A percentile compares a stretch with the other conserved stretches of the same genome.
These are phyloP conservation scores for Timema podura DNA, from an alignment of 2,888 invertebrate genomes.

Conservation along the genomic window DNA sequence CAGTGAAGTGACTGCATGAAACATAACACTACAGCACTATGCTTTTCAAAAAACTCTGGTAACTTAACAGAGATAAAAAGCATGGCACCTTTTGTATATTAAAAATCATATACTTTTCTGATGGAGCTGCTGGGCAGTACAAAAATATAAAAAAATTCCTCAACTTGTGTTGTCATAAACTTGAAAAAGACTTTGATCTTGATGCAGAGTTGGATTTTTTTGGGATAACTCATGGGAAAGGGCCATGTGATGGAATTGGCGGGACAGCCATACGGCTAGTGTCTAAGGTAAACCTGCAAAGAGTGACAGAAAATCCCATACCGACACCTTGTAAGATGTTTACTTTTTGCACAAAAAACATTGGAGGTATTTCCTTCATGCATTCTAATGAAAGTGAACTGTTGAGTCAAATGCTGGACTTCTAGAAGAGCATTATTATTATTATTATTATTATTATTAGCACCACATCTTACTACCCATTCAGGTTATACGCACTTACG, in stretches of 20 bases:
- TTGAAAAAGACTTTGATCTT: neutral
- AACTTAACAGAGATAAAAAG: neutral
- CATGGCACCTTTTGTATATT: neutral
- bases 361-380: neutral
- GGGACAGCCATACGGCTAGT: neutral
- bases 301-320: neutral
- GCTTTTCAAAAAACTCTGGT: neutral
- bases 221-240: conserved; percentile 1
- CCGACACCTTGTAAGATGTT: neutral
- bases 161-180: conserved; percentile 3
- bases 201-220: conserved; percentile 3
- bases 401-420: neutral
- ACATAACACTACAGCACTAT: neutral
- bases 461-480: too few relatives aligned
- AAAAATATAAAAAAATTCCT: conserved; percentile 2
- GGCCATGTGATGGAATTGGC: conserved; percentile 8
- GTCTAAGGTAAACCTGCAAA: neutral
- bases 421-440: neutral
- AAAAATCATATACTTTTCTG: conserved; percentile 2
- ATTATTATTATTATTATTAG: too few relatives aligned
- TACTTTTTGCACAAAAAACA: neutral
- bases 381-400: neutral
- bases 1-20: neutral
- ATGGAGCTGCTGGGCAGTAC: neutral
- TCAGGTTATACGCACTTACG: too few relatives aligned